Evolutionary conservation across 2,797 vertebrate genomes (phyloP), one percentile per base, ranked within the genome.

Genomic region (Anas capensis): DNA sequence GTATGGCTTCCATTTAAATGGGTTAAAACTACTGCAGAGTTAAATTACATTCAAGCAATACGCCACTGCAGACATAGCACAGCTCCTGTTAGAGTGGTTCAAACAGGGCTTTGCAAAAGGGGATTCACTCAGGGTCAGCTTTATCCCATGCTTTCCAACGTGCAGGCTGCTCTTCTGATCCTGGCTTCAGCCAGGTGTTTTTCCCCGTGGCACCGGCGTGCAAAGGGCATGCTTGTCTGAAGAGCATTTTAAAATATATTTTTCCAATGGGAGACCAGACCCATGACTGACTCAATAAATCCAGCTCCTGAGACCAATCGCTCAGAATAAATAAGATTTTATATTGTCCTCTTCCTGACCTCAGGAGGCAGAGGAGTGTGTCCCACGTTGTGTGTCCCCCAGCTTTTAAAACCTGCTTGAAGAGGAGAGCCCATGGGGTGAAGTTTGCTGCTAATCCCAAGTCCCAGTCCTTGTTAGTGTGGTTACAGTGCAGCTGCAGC

Each of bases 131-230:
- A 71, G 46, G 21, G 11, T 20, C 3, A 9, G 56, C 57, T 57
- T 57, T 60, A 44, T 18, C 13, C 23, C 2, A 0, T 49, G 38
- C 21, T 81, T 88, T 90, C 34, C 16, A 8, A 5, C 27, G 27
- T 1, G 2, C 1, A 3, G 68, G 76, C 48, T 53, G 49, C 51
- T 80, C 16, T 85, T 20, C 42, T 64, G 49, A 46, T 46, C 49
- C 49, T 2, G 4, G 7, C 46, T 44, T 17, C 5, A 8, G 18
- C 64, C 44, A 56, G 3, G 2, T 42, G 54, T 13, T 42, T 84
- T 16, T 27, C 40, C 20, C 21, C 27, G 10, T 12, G 10, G 60
- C 38, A 29, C 33, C 4, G 1, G n/a, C 0, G 0, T 29, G 82
- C 53, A 72, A 88, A 83, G 54, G 36, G 9, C 36, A 64, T 61